A percentile compares a stretch with the other conserved stretches of the same genome.
These are phyloP conservation scores for Drosophila bocqueti DNA, from an alignment of 1,140 invertebrate species.

Conservation along the genomic window DNA sequence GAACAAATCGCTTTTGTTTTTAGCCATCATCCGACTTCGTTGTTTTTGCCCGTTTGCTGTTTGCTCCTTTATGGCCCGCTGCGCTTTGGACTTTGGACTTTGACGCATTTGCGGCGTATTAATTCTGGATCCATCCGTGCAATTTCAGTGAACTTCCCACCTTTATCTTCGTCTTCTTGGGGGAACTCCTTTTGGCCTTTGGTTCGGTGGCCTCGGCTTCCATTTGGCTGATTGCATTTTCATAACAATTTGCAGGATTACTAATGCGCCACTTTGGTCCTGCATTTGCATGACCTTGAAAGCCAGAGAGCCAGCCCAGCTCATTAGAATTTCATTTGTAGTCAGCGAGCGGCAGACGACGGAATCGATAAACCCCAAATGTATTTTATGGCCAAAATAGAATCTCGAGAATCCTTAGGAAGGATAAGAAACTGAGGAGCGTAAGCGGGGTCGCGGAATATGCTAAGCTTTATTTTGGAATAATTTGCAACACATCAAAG, in stretches of 20 bases:
- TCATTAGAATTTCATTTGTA: conserved; percentile 57
- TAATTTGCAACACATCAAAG: conserved; percentile 39
- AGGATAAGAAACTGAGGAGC: conserved; percentile 11
- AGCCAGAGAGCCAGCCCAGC: conserved; percentile 21
- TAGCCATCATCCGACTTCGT: conserved; percentile 34
- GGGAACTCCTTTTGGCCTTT: conserved; percentile 10
- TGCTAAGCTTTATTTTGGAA: conserved; percentile 52
- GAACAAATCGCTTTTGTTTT: conserved; percentile 61
- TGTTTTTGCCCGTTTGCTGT: conserved; percentile 23
- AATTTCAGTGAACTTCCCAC: conserved; percentile 10
- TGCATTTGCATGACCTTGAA: conserved; percentile 56
- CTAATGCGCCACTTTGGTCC: conserved; percentile 55
- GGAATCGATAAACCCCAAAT: conserved; percentile 42
- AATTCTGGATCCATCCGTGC: conserved; percentile 31
- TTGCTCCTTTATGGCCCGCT: conserved; percentile 66
- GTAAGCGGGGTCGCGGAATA: conserved; percentile 36
- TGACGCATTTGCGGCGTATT: conserved; percentile 44
- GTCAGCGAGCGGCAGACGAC: conserved; percentile 28
- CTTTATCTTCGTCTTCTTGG: background rate
- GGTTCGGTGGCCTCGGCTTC: conserved; percentile 24
- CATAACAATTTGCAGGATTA: conserved; percentile 67
- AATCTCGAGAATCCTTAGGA: conserved; percentile 45
- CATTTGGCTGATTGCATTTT: conserved; percentile 79
- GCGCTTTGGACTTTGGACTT: conserved; percentile 64
- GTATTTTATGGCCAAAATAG: conserved; percentile 48